Percentiles rank a stretch among this genome's conserved stretches.
Evolutionary conservation across 1,140 invertebrate species (phyloP).

Genomic region (Ladona fulva): DNA sequence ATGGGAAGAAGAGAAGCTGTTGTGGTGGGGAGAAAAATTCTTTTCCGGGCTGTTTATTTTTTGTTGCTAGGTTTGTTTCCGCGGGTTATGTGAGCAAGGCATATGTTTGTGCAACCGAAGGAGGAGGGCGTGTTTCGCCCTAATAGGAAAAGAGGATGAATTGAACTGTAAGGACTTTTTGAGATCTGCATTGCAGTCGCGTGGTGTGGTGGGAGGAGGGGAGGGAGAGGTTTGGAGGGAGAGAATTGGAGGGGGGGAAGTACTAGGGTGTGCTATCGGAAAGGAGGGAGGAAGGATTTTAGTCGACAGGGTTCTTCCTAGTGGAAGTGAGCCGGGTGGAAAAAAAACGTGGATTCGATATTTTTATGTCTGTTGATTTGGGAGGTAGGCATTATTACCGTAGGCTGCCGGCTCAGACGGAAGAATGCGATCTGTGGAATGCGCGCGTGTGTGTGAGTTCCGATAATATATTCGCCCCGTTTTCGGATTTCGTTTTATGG

Average conservation of each 20-base stretch:
- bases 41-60: too few relatives aligned
- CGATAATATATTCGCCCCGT: too few relatives aligned
- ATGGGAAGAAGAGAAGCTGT: too few relatives aligned
- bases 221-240: neutral
- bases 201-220: neutral
- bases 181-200: conserved; percentile 8
- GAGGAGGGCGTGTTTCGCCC: too few relatives aligned
- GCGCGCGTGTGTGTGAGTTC: too few relatives aligned
- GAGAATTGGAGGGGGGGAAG: neutral
- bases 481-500: too few relatives aligned
- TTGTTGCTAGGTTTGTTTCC: too few relatives aligned
- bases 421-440: neutral
- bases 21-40: too few relatives aligned
- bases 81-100: too few relatives aligned
- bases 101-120: too few relatives aligned
- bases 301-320: neutral
- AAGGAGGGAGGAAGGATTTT: neutral
- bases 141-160: neutral
- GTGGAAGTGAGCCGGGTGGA: neutral
- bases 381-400: neutral
- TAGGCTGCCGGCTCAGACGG: neutral
- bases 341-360: neutral
- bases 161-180: neutral
- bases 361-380: neutral
- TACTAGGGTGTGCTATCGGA: neutral